phyloP scores from a whole-genome alignment of 2,888 invertebrate species.

The Orchestes rusci region DNA sequence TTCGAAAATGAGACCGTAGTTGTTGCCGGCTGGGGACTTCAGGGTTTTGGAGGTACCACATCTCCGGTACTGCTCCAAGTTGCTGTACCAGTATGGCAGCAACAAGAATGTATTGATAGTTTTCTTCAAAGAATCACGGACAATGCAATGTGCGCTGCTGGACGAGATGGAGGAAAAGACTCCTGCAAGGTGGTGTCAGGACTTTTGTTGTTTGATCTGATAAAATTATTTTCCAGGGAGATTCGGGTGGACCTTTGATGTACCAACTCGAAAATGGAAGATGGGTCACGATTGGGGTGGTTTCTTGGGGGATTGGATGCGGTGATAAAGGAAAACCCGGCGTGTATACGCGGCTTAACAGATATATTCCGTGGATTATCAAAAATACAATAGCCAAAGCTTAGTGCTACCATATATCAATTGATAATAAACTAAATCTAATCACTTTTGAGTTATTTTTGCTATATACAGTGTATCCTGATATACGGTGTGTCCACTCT shows the following conservation, averaged over 20 bases:
- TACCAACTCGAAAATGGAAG: slow-evolving; percentile 64
- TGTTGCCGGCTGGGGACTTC: slow-evolving; percentile 76
- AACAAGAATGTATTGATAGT: slow-evolving; percentile 53
- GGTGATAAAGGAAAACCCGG: slow-evolving; percentile 71
- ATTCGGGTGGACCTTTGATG: slow-evolving; percentile 78
- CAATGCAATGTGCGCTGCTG: slow-evolving; percentile 70
- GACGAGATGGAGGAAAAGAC: slow-evolving; percentile 68
- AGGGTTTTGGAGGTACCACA: slow-evolving; percentile 54
- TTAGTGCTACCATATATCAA: slow-evolving; percentile 5
- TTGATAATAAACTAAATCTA: neutral
- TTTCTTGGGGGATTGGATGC: slow-evolving; percentile 81
- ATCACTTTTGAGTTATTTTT: no score
- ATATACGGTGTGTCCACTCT: no score
- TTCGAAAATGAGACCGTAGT: slow-evolving; percentile 47
- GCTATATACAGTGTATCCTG: no score
- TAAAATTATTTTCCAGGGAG: slow-evolving; percentile 51
- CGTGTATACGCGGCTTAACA: slow-evolving; percentile 67
- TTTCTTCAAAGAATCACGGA: slow-evolving; percentile 61
- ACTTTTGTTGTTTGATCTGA: neutral
- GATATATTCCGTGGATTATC: slow-evolving; percentile 65
- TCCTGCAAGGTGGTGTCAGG: slow-evolving; percentile 67
- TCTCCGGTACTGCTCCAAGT: slow-evolving; percentile 64
- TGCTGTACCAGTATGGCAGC: slow-evolving; percentile 69
- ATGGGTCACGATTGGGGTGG: slow-evolving; percentile 73
- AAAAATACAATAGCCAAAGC: slow-evolving; percentile 38